Evolutionary conservation across 2,888 invertebrate genomes (phyloP), one percentile per base, ranked within the genome.

Genomic region (Rotaria socialis): DNA sequence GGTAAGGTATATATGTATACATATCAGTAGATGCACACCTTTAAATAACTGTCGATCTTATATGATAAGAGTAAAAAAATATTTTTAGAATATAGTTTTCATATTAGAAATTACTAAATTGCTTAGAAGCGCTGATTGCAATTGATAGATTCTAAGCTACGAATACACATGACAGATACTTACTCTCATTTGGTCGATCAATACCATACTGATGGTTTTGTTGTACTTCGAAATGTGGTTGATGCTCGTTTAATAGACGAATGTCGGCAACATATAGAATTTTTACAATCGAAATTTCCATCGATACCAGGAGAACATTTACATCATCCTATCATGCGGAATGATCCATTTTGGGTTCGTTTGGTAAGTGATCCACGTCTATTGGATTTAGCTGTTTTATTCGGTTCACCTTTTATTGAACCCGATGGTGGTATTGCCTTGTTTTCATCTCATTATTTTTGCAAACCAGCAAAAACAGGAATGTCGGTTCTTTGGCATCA

Each of bases 271-370:
- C 80, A 80, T 80, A 19, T 80, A 0, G 47, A 80, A 24, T 47
- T 47, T 10, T 47, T 80, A 80, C 80, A 47, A 80, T 22, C n/a
- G 5, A 80, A 80, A 80, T 80, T n/a, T 80, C 80, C 80, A 47
- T 22, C 19, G 3, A 47, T 80, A 47, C 80, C 80, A 47, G 47
- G 80, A 3, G 80, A 80, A 80, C 80, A 80, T 14, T 10, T 47
- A 4, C 80, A 80, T 80, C 80, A 80, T 80, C 43, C 47, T 24
- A 80, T 80, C 8, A 80, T 80, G 80, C 19, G 80, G 10, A 80
- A 80, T 80, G 80, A 80, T 80, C 80, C 80, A 80, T 80, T 80
- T 80, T 80, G 80, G 80, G n/a, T 80, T 24, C 80, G 80, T 8
- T 24, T 80, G 6, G 47, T 80, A 24, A 47, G 47, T 47, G 80